Base-by-base conservation (phyloP, 2,797 vertebrate genomes). In the Hapalemur alaotrensis region DNA sequence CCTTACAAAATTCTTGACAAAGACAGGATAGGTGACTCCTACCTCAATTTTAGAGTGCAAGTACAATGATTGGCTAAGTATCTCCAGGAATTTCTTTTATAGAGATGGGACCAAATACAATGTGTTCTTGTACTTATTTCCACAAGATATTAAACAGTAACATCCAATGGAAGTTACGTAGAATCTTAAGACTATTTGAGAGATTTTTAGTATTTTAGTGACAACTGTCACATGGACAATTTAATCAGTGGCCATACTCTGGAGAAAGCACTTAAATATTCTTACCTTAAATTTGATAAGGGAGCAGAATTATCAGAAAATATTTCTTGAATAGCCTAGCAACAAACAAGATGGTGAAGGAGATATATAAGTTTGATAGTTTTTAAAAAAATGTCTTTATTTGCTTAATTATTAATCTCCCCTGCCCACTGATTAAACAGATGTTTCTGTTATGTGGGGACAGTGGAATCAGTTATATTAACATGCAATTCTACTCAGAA, bases 321-420 rank as follows among this genome's bases (percentile, higher is more conserved):
- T 35, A 99, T 97, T 97, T 99, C 99, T 87, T 99, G 99, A 89
- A 99, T 98, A 76, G 98, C 98, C 99, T 99, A 98, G 96, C 95
- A 96, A 97, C 50, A 97, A 98, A 96, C 0, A 98, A 95, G 86
- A 95, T 23, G 95, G 96, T 83, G 76, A 96, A 97, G 69, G 23
- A 78, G n/a, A 96, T 48, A 87, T 12, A 52, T 94, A 96, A 97
- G 52, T 94, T 87, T 75, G 79, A 89, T 25, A 80, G 17, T 30
- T 91, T 92, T 94, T 32, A 2, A 11, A 89, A 83, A 93, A 87
- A 38, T 76, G 8, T 52, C 14, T 90, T 95, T 83, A 86, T 43
- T 96, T 91, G 75, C 85, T 83, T 88, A 92, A 46, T 91, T 86
- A 90, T 79, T 10, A 91, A 81, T 17, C 8, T 52, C 41, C 50